Percentiles rank a stretch among this genome's conserved stretches.
phyloP scores from a whole-genome alignment of 2,888 invertebrate species.

The Dichetophora obliterata region DNA sequence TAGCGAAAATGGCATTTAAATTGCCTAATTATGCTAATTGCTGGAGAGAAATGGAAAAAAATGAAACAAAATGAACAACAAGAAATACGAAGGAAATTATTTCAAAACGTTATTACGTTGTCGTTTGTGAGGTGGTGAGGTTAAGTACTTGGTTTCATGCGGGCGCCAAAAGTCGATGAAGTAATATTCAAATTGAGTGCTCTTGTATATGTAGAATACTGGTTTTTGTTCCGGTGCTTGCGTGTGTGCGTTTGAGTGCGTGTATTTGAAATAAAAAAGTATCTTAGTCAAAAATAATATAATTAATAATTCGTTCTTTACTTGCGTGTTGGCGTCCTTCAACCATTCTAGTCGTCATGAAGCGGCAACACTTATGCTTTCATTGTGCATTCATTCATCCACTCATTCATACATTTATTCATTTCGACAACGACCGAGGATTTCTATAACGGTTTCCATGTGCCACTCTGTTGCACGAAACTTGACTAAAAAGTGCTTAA shows the following conservation, averaged over 20 bases:
- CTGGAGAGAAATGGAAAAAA: not conserved
- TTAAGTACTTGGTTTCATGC: not conserved
- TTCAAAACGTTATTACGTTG: slow-evolving; percentile 18
- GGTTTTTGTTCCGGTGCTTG: not conserved
- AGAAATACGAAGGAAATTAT: slow-evolving; percentile 25
- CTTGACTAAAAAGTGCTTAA: slow-evolving; percentile 41
- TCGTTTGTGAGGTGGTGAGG: not conserved
- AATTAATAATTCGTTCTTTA: not conserved
- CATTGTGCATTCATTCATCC: not conserved
- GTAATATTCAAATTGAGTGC: slow-evolving; percentile 6
- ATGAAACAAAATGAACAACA: not conserved
- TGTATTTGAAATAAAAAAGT: not conserved
- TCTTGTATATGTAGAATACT: not conserved
- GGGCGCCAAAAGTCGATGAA: not conserved
- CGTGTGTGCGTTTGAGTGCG: not conserved
- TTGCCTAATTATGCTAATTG: slow-evolving; percentile 43
- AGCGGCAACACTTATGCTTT: slow-evolving; percentile 1
- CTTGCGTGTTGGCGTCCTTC: not conserved
- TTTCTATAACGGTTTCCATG: not conserved
- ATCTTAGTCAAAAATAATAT: not conserved
- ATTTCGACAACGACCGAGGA: not conserved
- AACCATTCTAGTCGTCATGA: not conserved
- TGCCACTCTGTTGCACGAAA: slow-evolving; percentile 17
- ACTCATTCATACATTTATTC: too few species aligned
- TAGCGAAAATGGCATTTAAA: slow-evolving; percentile 39